Conservation (phyloP, 92 coral and sea anemone genomes). For the Pocillopora meandrina region DNA sequence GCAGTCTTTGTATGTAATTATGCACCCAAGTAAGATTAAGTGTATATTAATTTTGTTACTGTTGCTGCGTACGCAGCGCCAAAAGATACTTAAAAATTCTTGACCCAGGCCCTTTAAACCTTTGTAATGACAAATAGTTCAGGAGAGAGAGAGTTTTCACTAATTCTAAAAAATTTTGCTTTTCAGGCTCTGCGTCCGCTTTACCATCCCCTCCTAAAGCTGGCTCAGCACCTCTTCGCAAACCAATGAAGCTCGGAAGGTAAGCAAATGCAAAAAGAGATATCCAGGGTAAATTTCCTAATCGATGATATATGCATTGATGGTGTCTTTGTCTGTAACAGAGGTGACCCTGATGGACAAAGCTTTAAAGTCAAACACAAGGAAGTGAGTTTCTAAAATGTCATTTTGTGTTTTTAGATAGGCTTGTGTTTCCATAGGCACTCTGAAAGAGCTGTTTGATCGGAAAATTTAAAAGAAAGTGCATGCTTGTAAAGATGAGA, state of each 20-base stretch:
- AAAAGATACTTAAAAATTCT: no score
- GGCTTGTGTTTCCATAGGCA: no score
- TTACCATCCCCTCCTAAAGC: neutral
- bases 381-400: neutral
- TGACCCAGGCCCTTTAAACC: no score
- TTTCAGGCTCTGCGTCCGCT: neutral
- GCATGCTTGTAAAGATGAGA: no score
- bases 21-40: no score
- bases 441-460: no score
- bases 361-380: neutral
- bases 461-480: no score
- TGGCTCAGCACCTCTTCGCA: neutral
- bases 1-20: no score
- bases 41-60: no score
- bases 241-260: neutral
- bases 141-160: no score
- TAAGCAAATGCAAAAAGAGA: neutral
- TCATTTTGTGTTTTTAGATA: neutral
- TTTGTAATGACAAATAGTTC: no score
- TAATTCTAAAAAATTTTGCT: neutral
- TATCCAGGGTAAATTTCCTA: neutral
- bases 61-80: no score
- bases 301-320: neutral
- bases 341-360: constrained; percentile 1
- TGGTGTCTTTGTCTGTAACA: neutral